Base-by-base conservation (phyloP, 2,888 invertebrate genomes). In the Drosophila hamatofila region DNA sequence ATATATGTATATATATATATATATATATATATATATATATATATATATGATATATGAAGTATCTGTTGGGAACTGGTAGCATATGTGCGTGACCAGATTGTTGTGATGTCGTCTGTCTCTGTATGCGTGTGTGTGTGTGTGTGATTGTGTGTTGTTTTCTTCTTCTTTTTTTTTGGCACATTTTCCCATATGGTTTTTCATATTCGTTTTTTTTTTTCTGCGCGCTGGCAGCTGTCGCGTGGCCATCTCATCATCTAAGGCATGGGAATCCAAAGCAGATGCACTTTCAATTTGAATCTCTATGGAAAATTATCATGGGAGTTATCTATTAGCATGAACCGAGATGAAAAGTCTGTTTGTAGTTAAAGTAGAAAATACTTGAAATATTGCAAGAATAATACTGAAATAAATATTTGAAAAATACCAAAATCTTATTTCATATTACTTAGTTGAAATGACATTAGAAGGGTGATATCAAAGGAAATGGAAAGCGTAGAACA, bases 131-230 rank as follows among this genome's bases (percentile, higher is more conserved):
- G 21, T 60, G 46, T 58, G 35, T 25, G 48, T 41, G 61, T 48
- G 23, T 30, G 42, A 21, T n/a, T n/a, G n/a, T 23, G 46, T 23
- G 11, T 46, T 33, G 23, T 56, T 30, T 37, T 37, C 9, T 42
- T 27, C 21, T 14, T 66, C 70, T 78, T 71, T 68, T 52, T 59
- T 74, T 78, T 89, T 81, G 76, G 76, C 83, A 82, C 86, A 88
- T 83, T 86, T 86, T 80, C 83, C 82, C 84, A 89, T 84, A 87
- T 83, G 81, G 72, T 63, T 78, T 80, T 80, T 67, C 72, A 72
- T 64, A 78, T 73, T 9, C 2, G 11, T 18, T 27, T 12, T 18
- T 49, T 18, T 23, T 46, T 46, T 58, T 67, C 56, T 64, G 72
- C 62, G 51, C 61, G 54, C 60, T 57, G 80, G 78, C 85, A 86